phyloP scores from a whole-genome alignment of 1,140 invertebrate species.

The Episyrphus balteatus region DNA sequence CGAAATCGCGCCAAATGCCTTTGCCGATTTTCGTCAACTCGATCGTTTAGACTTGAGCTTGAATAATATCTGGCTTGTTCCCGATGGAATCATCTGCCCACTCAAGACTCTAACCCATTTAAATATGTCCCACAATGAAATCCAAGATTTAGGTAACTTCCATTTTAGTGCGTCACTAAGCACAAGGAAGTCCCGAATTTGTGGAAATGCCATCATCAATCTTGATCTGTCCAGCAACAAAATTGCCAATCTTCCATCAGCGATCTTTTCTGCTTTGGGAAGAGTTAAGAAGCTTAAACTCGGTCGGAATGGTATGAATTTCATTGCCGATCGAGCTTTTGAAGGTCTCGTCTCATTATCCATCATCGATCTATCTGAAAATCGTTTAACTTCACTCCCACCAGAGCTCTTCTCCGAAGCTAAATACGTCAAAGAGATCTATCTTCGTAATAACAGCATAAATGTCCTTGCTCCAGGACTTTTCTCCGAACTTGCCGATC shows the following conservation, averaged over 20 bases:
- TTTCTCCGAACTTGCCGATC: conserved; percentile 67
- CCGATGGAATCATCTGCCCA: conserved; percentile 70
- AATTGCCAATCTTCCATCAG: conserved; percentile 64
- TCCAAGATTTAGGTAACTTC: conserved; percentile 65
- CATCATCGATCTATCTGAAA: conserved; percentile 68
- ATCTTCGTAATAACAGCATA: conserved; percentile 76
- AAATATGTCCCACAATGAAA: conserved; percentile 70
- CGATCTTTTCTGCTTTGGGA: conserved; percentile 58
- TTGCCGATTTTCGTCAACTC: conserved; percentile 57
- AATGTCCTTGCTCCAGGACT: conserved; percentile 74
- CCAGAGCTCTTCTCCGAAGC: conserved; percentile 72
- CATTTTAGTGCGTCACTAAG: conserved; percentile 55
- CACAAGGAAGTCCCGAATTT: conserved; percentile 46
- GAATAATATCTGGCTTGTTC: conserved; percentile 79
- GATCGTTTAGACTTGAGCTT: conserved; percentile 73
- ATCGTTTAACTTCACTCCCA: conserved; percentile 68
- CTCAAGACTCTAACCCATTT: conserved; percentile 62
- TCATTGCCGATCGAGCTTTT: conserved; percentile 69
- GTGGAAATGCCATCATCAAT: conserved; percentile 57
- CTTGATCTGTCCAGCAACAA: conserved; percentile 75
- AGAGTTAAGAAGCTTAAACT: conserved; percentile 53
- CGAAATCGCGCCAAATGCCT: conserved; percentile 63
- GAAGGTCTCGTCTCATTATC: conserved; percentile 65
- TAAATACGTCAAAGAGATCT: conserved; percentile 68
- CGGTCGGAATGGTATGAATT: conserved; percentile 57